Conservation (phyloP, 2,797 vertebrate genomes). For the Melopsittacus undulatus region DNA sequence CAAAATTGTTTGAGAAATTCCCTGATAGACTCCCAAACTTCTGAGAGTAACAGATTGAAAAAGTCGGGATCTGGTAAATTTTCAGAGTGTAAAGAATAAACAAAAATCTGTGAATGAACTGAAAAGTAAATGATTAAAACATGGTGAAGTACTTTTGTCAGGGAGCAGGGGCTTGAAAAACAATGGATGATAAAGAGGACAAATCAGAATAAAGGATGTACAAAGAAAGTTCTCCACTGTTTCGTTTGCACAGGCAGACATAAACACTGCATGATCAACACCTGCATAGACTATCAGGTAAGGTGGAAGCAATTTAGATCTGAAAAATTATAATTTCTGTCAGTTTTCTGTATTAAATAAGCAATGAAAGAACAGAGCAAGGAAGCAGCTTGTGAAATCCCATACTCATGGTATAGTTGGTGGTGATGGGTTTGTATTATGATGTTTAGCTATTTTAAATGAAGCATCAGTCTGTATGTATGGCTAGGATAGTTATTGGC, state of each 20-base stretch:
- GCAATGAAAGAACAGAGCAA: neutral
- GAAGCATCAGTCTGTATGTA: neutral
- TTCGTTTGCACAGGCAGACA: neutral
- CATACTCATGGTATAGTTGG: neutral
- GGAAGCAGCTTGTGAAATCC: neutral
- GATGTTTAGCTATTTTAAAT: neutral
- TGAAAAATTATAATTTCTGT: neutral
- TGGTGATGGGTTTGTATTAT: neutral
- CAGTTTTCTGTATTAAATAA: neutral
- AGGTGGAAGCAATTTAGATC: neutral
- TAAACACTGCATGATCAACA: neutral
- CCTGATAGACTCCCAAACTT: neutral
- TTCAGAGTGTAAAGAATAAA: neutral
- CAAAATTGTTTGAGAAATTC: neutral
- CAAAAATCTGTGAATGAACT: neutral
- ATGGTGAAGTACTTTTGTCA: neutral
- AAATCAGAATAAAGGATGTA: neutral
- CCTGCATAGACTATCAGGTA: neutral
- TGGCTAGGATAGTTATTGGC: rapidly evolving
- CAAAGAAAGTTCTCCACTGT: neutral
- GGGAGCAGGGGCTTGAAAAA: neutral
- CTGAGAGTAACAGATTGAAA: neutral
- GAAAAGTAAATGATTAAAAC: neutral
- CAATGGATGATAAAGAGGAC: neutral
- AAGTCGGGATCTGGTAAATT: neutral